These are phyloP conservation scores for Notothenia coriiceps DNA, from an alignment of 2,113 vertebrate genomes.

Conservation along the genomic window DNA sequence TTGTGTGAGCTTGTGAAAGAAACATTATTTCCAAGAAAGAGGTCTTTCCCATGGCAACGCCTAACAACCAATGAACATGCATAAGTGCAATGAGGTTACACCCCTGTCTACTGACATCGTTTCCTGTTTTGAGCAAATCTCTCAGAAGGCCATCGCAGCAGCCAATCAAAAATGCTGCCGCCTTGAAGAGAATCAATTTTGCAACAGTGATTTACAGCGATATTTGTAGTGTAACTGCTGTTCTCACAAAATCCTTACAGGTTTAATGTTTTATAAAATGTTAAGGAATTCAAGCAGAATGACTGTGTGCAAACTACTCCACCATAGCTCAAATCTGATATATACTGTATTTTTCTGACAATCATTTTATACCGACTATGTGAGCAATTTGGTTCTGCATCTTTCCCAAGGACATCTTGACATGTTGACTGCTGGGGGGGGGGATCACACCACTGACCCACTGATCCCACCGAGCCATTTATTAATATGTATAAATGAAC, in stretches of 20 bases:
- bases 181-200: neutral
- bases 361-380: too few species aligned
- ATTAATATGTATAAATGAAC: neutral
- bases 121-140: conserved; percentile 16
- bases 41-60: conserved; percentile 53
- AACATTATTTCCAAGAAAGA: conserved; percentile 6
- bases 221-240: neutral
- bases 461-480: too few species aligned
- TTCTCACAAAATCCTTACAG: neutral
- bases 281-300: neutral
- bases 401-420: too few species aligned
- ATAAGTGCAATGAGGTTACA: neutral
- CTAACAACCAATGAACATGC: conserved; percentile 45
- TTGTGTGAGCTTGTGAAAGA: neutral
- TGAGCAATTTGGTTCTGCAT: too few species aligned
- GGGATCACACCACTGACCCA: too few species aligned
- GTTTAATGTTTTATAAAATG: neutral
- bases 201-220: neutral
- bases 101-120: conserved; percentile 11
- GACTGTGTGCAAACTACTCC: neutral
- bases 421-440: too few species aligned
- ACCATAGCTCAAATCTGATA: neutral
- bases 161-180: neutral
- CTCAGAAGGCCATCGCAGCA: neutral
- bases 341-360: too few species aligned